Base-by-base conservation (phyloP, 2,888 invertebrate genomes). In the Lepidocyrtoides sp. region DNA sequence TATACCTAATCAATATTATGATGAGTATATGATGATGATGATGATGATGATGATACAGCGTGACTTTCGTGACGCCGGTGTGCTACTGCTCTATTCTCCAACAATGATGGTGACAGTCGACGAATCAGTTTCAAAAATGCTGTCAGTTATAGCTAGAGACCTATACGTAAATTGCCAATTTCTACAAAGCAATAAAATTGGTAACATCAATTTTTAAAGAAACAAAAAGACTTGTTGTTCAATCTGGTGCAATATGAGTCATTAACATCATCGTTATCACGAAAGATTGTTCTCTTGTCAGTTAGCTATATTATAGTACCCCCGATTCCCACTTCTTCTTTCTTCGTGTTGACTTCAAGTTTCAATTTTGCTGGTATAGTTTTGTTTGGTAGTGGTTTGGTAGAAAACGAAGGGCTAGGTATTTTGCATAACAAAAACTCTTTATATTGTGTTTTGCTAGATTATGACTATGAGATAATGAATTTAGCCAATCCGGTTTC, bases 161-260 rank as follows among this genome's bases (percentile, higher is more conserved):
- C n/a, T n/a, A n/a, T n/a, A n/a, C n/a, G n/a, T n/a, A n/a, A n/a
- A n/a, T n/a, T n/a, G n/a, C n/a, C n/a, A n/a, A n/a, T n/a, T n/a
- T n/a, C 57, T 10, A 12, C 10, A 5, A 26, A 60, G 57, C 36
- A 66, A 66, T 66, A 36, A 66, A 54, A 66, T 63, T 66, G 66
- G 66, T 32, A 66, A 66, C 66, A 66, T 66, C 66, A 14, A n/a
- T 66, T 66, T 66, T 66, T n/a, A 8, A 23, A 20, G 23, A 79
- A 54, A 23, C 41, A 10, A 48, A 23, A 75, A 20, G 48, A 75
- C 36, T 57, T 32, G 66, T 66, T 66, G n/a, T n/a, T n/a, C 26
- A 83, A 83, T 44, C 48, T 82, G 63, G 82, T 82, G 82, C 83
- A 83, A 63, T 83, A 83, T 83, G 83, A 75, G n/a, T 75, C 75